Percentiles rank a stretch among this genome's conserved stretches.
These are phyloP conservation scores for Matsumyia berberina DNA, from an alignment of 2,888 invertebrate genomes.

Conservation along the genomic window DNA sequence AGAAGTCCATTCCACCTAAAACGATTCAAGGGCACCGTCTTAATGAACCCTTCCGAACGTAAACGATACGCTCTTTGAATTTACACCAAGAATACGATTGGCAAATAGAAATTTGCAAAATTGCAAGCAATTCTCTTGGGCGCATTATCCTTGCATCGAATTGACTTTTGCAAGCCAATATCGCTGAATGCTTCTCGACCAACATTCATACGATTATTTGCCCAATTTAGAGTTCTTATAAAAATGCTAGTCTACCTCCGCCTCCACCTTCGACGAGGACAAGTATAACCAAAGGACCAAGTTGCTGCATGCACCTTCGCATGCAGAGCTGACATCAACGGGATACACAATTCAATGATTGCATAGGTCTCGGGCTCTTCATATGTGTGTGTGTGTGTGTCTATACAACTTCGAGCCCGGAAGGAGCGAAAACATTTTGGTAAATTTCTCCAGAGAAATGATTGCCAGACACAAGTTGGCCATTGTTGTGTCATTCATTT, in stretches of 20 bases:
- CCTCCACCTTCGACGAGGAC: background rate
- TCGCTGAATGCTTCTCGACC: conserved; percentile 34
- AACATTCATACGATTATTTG: conserved; percentile 52
- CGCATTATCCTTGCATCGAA: conserved; percentile 19
- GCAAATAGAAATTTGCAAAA: conserved; percentile 42
- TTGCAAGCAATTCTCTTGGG: conserved; percentile 24
- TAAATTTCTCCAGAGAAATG: conserved; percentile 71
- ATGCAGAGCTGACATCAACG: conserved; percentile 29
- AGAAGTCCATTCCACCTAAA: no score
- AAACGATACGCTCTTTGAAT: background rate
- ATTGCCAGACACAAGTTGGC: conserved; percentile 43
- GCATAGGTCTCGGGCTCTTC: conserved; percentile 24
- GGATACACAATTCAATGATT: conserved; percentile 49
- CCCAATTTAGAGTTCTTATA: conserved; percentile 62
- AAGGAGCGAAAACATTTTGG: conserved; percentile 59
- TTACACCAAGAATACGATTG: conserved; percentile 24
- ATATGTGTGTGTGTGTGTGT: conserved; percentile 20
- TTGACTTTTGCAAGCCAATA: conserved; percentile 21
- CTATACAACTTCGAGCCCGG: background rate
- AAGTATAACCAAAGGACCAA: background rate
- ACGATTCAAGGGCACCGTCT: no score
- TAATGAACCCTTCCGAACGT: background rate
- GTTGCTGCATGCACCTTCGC: conserved; percentile 38
- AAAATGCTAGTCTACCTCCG: conserved; percentile 46
- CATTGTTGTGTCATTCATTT: conserved; percentile 61